phyloP scores from a whole-genome alignment of 2,888 invertebrate species.

The Sepioteuthis lessoniana region DNA sequence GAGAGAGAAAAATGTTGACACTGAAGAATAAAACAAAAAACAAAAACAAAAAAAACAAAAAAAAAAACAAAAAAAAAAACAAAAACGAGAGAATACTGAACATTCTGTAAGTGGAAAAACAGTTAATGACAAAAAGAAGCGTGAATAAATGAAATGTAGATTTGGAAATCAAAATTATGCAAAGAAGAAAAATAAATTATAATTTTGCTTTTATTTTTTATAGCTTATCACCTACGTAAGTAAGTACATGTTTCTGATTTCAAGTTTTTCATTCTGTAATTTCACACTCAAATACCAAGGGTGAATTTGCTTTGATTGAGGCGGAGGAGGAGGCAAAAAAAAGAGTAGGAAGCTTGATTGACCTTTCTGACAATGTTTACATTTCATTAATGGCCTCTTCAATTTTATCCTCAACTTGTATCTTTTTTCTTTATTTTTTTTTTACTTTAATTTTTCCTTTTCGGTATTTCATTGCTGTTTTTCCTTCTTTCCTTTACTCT shows the following conservation, averaged over 20 bases:
- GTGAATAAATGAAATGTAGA: background rate
- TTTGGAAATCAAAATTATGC: background rate
- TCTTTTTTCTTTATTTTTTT: too few relatives aligned
- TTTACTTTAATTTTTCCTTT: background rate
- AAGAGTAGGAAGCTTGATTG: background rate
- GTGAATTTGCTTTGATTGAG: background rate
- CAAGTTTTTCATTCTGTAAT: background rate
- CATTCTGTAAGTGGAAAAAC: too few relatives aligned
- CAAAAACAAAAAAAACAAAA: too few relatives aligned
- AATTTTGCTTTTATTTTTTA: background rate
- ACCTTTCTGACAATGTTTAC: background rate
- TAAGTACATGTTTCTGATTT: background rate
- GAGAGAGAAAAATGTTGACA: too few relatives aligned
- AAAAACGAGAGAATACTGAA: too few relatives aligned
- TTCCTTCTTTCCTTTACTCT: too few relatives aligned
- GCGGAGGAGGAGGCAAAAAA: background rate
- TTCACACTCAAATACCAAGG: constrained; percentile 17
- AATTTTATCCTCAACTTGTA: background rate
- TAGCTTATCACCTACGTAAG: background rate
- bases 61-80: too few relatives aligned
- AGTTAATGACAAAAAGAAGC: too few relatives aligned
- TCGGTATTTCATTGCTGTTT: background rate
- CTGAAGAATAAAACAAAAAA: too few relatives aligned
- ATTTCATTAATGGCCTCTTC: background rate
- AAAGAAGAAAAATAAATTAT: background rate